Percentiles rank a stretch among this genome's conserved stretches.
Evolutionary conservation across 2,113 vertebrate genomes (phyloP).

Genomic region (Sinocyclocheilus anshuiensis): DNA sequence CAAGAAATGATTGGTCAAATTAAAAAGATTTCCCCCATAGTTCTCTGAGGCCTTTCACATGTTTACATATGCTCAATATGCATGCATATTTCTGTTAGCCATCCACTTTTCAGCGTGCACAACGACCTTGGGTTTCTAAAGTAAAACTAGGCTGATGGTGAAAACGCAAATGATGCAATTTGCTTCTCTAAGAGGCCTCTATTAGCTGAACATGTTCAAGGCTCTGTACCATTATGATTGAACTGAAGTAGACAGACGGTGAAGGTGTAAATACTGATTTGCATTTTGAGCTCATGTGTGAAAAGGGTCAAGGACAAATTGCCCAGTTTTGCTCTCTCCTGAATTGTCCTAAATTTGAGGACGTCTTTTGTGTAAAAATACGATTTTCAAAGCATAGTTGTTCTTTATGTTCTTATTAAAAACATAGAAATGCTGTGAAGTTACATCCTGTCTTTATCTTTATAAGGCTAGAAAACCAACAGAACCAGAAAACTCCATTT

Average conservation of each 20-base stretch:
- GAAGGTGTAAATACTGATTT: slow-evolving; percentile 8
- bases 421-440: neutral
- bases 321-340: neutral
- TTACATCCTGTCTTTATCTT: neutral
- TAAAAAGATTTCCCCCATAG: neutral
- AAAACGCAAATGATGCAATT: neutral
- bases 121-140: neutral
- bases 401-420: neutral
- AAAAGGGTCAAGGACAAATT: neutral
- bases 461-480: neutral
- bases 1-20: neutral
- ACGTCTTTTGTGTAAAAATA: neutral
- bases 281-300: neutral
- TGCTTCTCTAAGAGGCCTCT: neutral
- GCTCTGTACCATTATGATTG: slow-evolving; percentile 10
- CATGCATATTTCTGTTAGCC: neutral
- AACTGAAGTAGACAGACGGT: neutral
- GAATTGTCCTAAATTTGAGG: neutral
- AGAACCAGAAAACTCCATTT: neutral
- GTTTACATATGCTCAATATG: neutral
- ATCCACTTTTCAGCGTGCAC: neutral
- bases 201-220: slow-evolving; percentile 2
- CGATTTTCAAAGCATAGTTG: neutral
- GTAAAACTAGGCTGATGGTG: neutral
- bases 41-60: neutral